Evolutionary conservation across 2,797 vertebrate genomes (phyloP).

Genomic region (Mus caroli): DNA sequence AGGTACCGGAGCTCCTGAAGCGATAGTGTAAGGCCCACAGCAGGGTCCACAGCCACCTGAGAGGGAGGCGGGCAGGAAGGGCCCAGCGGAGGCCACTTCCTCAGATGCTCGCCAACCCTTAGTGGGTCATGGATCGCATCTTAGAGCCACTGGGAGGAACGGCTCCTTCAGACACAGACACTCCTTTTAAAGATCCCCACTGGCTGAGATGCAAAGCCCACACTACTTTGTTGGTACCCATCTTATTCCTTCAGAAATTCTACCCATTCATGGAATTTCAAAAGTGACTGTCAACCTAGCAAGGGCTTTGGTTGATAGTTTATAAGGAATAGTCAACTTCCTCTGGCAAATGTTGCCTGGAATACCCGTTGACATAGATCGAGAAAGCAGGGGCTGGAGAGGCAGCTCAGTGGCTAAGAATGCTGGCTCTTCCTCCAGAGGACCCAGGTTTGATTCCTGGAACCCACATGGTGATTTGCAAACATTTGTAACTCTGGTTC

Average conservation of each 20-base stretch:
- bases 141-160: background rate
- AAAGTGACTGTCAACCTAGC: background rate
- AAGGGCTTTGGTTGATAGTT: background rate
- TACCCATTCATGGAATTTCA: background rate
- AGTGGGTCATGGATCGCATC: background rate
- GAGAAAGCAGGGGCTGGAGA: background rate
- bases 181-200: background rate
- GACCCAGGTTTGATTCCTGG: background rate
- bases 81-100: background rate
- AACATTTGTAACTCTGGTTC: background rate
- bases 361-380: background rate
- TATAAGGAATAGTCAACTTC: background rate
- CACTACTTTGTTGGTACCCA: background rate
- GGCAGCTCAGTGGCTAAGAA: background rate
- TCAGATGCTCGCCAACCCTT: background rate
- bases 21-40: rapidly evolving
- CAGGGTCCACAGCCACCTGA: background rate
- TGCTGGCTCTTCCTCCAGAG: background rate
- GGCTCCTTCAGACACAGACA: background rate
- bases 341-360: background rate
- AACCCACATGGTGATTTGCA: background rate
- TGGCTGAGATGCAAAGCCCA: background rate
- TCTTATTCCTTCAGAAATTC: slow-evolving; percentile 8
- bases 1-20: background rate
- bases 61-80: rapidly evolving